Base-by-base conservation (phyloP, 2,888 invertebrate genomes). In the Drosophila setosimentum region DNA sequence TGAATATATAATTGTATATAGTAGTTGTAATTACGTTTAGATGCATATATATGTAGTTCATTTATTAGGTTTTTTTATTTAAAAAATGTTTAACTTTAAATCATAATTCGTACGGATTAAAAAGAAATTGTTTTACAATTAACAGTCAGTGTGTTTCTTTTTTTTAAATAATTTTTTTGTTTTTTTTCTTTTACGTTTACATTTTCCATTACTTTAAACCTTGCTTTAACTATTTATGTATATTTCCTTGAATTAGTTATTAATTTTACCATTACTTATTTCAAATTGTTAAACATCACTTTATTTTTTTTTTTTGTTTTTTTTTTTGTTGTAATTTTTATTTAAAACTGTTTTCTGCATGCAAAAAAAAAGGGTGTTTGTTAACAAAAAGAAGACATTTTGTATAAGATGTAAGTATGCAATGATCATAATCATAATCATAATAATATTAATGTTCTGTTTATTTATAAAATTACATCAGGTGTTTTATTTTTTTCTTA, bases 41-140 rank as follows among this genome's bases (percentile, higher is more conserved):
- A 86, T 86, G 89, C 87, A 89, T 80, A 79, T 81, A 77, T 83
- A 88, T 84, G 83, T 84, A 88, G 76, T 80, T 87, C 80, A 83
- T 82, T 80, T 85, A 80, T 83, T 85, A 77, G 69, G 69, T 83
- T 76, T 69, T 73, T 72, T 70, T 82, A 65, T 85, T 79, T 76
- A 79, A 82, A 83, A 74, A 78, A 69, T 81, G 72, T 84, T 85
- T 85, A 84, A 71, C 82, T 87, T 86, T 82, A 89, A 72, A 80
- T 84, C 78, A 84, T 81, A 88, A 65, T 68, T 81, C 70, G 77
- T 76, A 87, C 62, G 69, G 64, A 57, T 83, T 73, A 72, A 83
- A 86, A 86, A 73, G 90, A 92, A 93, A 91, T 92, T 92, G 92
- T 92, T 93, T 92, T 93, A 93, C 92, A 93, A 92, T 93, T 93